Evolutionary conservation across 2,888 invertebrate species (phyloP), one percentile per base, ranked within the genome.

Genomic region (Barypeithes pellucidus): DNA sequence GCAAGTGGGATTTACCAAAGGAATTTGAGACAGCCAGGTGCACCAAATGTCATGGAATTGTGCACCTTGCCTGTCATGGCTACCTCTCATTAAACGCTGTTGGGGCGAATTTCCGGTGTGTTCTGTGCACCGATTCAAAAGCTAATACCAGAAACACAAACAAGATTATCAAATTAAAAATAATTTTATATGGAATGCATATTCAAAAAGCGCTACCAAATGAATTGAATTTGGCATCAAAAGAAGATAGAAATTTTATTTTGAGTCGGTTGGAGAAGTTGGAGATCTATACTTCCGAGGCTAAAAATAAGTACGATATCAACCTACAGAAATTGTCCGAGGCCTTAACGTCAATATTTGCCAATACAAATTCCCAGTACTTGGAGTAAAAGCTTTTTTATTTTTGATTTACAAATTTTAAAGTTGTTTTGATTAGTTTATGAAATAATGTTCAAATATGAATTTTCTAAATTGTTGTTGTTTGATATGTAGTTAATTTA

Each of bases 61-160:
- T 70, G 2, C 70, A 70, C n/a, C 20, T 57, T 16, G 70, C 29
- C 5, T 70, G 70, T 33, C 70, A 70, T 18, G 70, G 70, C 3
- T 70, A 54, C 20, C 1, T 67, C 0, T 29, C 14, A 3, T 12
- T 18, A 14, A 45, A 18, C 8, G 45, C 14, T 41, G 24, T 52
- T 7, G 24, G 50, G n/a, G 29, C 9, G 1, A 60, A 0, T 12
- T 61, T 50, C 9, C 12, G 12, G 7, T 57, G 54, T 29, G n/a
- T 14, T 36, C 3, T 16, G 14, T 57, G 24, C 11, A 8, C 29
- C 1, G 33, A 33, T 16, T 1, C 14, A 14, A 24, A 29, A 18
- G 11, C 7, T 33, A 57, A 33, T 11, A 33, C 5, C 5, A 3
- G 1, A 16, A 14, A 36, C 3, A 11, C 59, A 18, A 41, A 18